A percentile compares a stretch with the other conserved stretches of the same genome.
Conservation (phyloP, 2,113 vertebrate species). For the Colinus virginianus region DNA sequence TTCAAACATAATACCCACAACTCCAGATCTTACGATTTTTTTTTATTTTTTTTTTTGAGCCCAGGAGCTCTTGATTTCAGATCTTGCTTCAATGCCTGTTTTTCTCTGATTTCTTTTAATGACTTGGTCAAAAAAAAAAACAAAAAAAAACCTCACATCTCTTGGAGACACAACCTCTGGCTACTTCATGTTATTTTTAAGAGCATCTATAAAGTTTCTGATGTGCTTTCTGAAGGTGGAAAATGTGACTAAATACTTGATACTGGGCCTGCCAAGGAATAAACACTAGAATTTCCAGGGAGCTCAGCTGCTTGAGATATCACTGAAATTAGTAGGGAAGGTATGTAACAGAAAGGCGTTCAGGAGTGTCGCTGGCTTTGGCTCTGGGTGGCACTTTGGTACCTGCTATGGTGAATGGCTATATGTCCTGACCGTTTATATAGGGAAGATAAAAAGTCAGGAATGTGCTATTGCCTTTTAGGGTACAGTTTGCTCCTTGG, state of each 20-base stretch:
- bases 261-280: background rate
- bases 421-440: fast-evolving
- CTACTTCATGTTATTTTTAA: background rate
- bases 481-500: background rate
- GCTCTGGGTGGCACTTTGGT: background rate
- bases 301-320: background rate
- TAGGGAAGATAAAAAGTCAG: too few relatives aligned
- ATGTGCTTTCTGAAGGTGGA: background rate
- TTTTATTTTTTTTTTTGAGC: background rate
- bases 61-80: background rate
- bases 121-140: too few relatives aligned
- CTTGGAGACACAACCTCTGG: background rate
- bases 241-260: background rate
- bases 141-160: too few relatives aligned
- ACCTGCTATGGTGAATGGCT: background rate
- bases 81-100: background rate
- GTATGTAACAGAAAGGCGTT: background rate
- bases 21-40: background rate
- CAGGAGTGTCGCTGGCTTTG: background rate
- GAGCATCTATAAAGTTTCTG: background rate
- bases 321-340: background rate
- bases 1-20: slow-evolving; percentile 9
- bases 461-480: background rate
- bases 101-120: background rate
- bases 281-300: background rate